phyloP scores from a whole-genome alignment of 2,888 invertebrate species.

The Hartigia nigra region DNA sequence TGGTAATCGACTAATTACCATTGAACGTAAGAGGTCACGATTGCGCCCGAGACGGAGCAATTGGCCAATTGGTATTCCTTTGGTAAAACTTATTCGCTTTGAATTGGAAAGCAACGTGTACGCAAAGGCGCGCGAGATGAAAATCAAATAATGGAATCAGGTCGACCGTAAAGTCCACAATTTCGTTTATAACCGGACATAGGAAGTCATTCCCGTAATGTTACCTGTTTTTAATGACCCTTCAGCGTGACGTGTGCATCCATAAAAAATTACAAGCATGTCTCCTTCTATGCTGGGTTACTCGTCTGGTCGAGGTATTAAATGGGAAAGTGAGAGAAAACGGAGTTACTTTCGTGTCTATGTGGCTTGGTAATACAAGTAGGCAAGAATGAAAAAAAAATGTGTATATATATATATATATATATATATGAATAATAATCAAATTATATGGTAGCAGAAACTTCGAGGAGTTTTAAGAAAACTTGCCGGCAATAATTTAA shows the following conservation, averaged over 20 bases:
- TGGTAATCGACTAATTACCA: neutral
- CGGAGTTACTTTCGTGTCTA: constrained; percentile 58
- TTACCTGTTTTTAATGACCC: neutral
- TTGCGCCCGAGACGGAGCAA: neutral
- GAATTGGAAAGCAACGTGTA: neutral
- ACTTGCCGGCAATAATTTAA: neutral
- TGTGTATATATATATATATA: too few species aligned
- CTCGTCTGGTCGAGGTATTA: constrained; percentile 41
- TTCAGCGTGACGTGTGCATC: neutral
- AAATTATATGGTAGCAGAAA: neutral
- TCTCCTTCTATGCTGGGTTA: neutral
- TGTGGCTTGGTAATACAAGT: constrained; percentile 16
- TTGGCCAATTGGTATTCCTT: neutral
- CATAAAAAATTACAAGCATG: neutral
- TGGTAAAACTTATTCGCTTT: neutral
- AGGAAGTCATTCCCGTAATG: neutral
- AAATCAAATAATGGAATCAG: neutral
- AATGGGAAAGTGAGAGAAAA: constrained; percentile 61
- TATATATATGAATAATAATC: neutral
- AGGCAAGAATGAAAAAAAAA: neutral
- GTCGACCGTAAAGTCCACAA: neutral
- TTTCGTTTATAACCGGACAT: neutral
- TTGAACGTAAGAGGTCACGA: neutral
- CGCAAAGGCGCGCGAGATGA: neutral
- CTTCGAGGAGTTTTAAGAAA: neutral